Evolutionary conservation across 2,888 invertebrate species (phyloP).

Genomic region (Lycocerus yunnanus): DNA sequence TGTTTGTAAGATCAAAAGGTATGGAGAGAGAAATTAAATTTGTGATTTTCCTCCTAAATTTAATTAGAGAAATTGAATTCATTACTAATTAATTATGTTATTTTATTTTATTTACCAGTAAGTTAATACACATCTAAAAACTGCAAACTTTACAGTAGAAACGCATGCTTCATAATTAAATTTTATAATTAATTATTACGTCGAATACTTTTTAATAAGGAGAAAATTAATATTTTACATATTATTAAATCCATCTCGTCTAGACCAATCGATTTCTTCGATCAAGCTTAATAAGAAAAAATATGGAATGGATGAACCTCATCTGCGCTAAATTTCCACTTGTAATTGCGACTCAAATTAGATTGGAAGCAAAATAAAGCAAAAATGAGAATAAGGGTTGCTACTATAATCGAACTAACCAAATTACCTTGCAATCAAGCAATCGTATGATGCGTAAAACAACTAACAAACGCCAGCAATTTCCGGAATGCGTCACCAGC

Average conservation of each 20-base stretch:
- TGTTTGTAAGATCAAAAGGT: neutral
- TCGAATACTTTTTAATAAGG: neutral
- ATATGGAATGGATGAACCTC: neutral
- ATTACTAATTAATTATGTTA: neutral
- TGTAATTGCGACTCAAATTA: neutral
- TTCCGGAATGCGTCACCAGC: slow-evolving; percentile 24
- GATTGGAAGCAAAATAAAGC: slow-evolving; percentile 6
- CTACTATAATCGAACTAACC: slow-evolving; percentile 24
- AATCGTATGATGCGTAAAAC: slow-evolving; percentile 26
- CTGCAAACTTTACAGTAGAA: neutral
- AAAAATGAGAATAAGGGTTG: neutral
- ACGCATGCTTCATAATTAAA: neutral
- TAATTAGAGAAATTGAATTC: neutral
- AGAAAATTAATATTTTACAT: neutral
- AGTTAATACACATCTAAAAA: neutral
- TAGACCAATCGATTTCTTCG: slow-evolving; percentile 14
- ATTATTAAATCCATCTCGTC: neutral
- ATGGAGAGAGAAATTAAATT: no score
- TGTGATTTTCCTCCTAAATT: neutral
- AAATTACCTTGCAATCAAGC: slow-evolving; percentile 29
- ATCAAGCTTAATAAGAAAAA: neutral
- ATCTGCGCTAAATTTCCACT: neutral
- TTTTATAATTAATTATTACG: neutral
- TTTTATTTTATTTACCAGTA: neutral
- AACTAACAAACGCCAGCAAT: slow-evolving; percentile 28